Percentiles rank a stretch among this genome's conserved stretches.
phyloP scores from a whole-genome alignment of 2,797 vertebrate genomes.

The Siniperca scherzeri region DNA sequence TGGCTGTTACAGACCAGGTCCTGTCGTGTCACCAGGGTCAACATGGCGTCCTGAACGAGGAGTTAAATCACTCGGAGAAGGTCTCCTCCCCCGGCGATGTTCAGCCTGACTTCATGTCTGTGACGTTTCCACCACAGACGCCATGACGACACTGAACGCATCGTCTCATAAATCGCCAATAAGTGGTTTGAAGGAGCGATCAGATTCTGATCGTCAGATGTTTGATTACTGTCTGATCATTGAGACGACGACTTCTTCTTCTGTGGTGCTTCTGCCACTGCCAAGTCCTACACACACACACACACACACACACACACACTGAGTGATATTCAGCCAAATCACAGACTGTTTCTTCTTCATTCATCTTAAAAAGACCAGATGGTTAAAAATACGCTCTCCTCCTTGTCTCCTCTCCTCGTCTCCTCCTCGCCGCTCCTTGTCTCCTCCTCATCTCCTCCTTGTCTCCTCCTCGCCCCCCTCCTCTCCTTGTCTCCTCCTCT shows the following conservation, averaged over 20 bases:
- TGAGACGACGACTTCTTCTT: constrained; percentile 26
- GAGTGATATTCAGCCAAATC: constrained; percentile 32
- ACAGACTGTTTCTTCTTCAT: constrained; percentile 23
- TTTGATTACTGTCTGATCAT: constrained; percentile 12
- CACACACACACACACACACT: constrained; percentile 12
- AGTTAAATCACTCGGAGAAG: too few species aligned
- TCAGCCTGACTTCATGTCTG: too few species aligned
- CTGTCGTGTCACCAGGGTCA: too few species aligned
- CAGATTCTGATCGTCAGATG: neutral
- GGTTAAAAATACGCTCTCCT: constrained; percentile 21
- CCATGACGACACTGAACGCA: too few species aligned
- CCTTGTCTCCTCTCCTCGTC: neutral
- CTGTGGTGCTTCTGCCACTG: constrained; percentile 30
- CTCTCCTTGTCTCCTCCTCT: too few species aligned
- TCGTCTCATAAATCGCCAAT: too few species aligned
- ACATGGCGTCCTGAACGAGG: too few species aligned
- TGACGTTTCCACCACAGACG: too few species aligned
- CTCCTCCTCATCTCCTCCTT: neutral
- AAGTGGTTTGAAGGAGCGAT: neutral
- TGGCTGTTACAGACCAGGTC: too few species aligned
- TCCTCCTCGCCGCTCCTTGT: too few species aligned
- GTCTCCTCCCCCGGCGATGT: too few species aligned
- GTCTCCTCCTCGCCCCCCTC: neutral
- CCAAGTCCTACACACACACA: constrained; percentile 19
- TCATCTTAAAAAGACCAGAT: constrained; percentile 36